These are phyloP conservation scores for Trisateles emortualis DNA, from an alignment of 2,888 invertebrate genomes.

Conservation along the genomic window DNA sequence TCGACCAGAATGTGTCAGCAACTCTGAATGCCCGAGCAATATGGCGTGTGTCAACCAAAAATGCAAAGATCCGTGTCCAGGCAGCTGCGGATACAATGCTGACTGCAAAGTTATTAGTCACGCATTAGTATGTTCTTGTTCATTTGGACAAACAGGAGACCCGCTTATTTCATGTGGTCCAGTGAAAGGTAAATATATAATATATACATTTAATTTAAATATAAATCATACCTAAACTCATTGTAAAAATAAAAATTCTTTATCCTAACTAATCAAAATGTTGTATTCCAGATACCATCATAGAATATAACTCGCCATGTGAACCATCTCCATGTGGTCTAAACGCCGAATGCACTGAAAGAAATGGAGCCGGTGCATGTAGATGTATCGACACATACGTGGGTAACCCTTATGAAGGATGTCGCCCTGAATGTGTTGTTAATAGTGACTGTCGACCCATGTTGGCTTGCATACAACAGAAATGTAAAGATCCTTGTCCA, in stretches of 20 bases:
- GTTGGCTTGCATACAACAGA: conserved; percentile 91
- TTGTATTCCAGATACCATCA: conserved; percentile 65
- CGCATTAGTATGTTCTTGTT: conserved; percentile 89
- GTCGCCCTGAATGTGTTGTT: conserved; percentile 93
- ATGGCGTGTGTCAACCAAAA: conserved; percentile 90
- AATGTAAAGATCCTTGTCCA: conserved; percentile 93
- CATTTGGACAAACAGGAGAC: conserved; percentile 89
- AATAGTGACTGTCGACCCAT: conserved; percentile 92
- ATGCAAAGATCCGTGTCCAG: conserved; percentile 90
- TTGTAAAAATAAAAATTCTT: not conserved
- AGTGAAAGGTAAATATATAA: conserved; percentile 65
- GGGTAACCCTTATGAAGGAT: conserved; percentile 87
- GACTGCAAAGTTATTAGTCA: conserved; percentile 92
- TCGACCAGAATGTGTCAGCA: conserved; percentile 89
- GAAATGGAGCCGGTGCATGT: conserved; percentile 90
- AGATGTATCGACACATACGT: conserved; percentile 88
- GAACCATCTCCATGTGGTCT: conserved; percentile 90
- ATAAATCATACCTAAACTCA: not conserved
- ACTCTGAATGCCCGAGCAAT: conserved; percentile 89
- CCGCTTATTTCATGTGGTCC: conserved; percentile 85
- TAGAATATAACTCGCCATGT: conserved; percentile 87
- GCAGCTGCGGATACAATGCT: conserved; percentile 90
- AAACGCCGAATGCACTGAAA: conserved; percentile 88
- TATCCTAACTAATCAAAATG: not conserved
- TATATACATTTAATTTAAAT: not conserved